These are phyloP conservation scores for Labrus mixtus DNA, from an alignment of 2,113 vertebrate species.

Conservation along the genomic window DNA sequence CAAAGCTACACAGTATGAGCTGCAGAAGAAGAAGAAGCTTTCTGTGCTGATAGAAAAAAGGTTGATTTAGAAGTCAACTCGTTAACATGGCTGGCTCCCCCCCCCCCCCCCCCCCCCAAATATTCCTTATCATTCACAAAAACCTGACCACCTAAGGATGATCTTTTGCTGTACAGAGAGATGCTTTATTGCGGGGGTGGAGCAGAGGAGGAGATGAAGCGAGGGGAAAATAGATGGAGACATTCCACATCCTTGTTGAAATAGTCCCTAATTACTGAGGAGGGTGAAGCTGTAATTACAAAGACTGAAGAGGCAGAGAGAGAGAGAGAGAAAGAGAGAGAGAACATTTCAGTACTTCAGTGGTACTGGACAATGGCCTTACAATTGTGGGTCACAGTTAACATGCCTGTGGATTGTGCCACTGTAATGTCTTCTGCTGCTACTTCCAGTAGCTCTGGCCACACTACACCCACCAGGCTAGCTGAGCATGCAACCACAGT, in stretches of 20 bases:
- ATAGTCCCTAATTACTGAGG: constrained; percentile 78
- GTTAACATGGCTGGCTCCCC: constrained; percentile 4
- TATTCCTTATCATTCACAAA: background rate
- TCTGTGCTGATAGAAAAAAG: constrained; percentile 1
- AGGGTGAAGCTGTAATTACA: constrained; percentile 79
- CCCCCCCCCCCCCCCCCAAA: constrained; percentile 29
- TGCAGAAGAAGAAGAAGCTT: background rate
- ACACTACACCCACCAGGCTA: constrained; percentile 41
- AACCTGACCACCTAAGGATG: background rate
- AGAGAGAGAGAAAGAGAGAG: constrained; percentile 41
- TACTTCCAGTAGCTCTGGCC: constrained; percentile 47
- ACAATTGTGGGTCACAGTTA: constrained; percentile 55
- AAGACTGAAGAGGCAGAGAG: constrained; percentile 39
- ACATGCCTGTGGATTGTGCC: constrained; percentile 64
- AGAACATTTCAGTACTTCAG: constrained; percentile 36
- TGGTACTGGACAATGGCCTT: constrained; percentile 64
- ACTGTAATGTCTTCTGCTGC: constrained; percentile 40
- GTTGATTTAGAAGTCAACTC: constrained; percentile 39
- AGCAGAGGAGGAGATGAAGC: constrained; percentile 41
- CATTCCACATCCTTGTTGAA: constrained; percentile 75
- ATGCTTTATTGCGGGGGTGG: constrained; percentile 47
- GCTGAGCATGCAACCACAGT: constrained; percentile 26
- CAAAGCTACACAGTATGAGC: constrained; percentile 45
- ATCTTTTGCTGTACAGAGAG: constrained; percentile 9
- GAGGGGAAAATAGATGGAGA: constrained; percentile 59